Evolutionary conservation across 1,140 invertebrate species (phyloP).

Genomic region (Atta colombica): DNA sequence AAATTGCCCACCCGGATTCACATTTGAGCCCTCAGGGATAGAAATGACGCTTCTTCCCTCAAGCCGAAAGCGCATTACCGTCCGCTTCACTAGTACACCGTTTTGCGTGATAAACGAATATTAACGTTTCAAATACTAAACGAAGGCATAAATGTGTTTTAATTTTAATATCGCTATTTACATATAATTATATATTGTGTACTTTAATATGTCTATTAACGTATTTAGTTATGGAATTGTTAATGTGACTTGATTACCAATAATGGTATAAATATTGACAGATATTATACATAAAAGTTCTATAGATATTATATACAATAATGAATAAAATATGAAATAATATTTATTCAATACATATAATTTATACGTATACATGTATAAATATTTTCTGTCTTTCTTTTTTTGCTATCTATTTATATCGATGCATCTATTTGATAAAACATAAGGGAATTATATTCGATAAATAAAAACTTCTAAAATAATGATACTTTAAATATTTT

Average conservation of each 20-base stretch:
- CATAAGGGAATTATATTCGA: neutral
- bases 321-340: constrained; percentile 6
- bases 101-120: constrained; percentile 19
- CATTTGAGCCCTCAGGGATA: constrained; percentile 40
- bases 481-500: neutral
- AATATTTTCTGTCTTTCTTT: neutral
- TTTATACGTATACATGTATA: neutral
- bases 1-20: constrained; percentile 56
- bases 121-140: constrained; percentile 29
- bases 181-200: constrained; percentile 6
- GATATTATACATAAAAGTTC: constrained; percentile 5
- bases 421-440: neutral
- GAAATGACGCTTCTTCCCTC: constrained; percentile 37
- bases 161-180: constrained; percentile 23
- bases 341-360: neutral
- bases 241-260: constrained; percentile 34
- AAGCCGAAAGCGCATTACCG: constrained; percentile 24
- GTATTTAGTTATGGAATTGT: constrained; percentile 16
- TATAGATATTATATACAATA: neutral
- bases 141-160: neutral
- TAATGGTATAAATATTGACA: constrained; percentile 14
- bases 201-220: constrained; percentile 28
- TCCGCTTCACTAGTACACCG: neutral
- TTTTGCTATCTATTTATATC: neutral
- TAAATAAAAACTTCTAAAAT: neutral